phyloP scores from a whole-genome alignment of 2,113 vertebrate species.

The Bombycilla garrulus region DNA sequence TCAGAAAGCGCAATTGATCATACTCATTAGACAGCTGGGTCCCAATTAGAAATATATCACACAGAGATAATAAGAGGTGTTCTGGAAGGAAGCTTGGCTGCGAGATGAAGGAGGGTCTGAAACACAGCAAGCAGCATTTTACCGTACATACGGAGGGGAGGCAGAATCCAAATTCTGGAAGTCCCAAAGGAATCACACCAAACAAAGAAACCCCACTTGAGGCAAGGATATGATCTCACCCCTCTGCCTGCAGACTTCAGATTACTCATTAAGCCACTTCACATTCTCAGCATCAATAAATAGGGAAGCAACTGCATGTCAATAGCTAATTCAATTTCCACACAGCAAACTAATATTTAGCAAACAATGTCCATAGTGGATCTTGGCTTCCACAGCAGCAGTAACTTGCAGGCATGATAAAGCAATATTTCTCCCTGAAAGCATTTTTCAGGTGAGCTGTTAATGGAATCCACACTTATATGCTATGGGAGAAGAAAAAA shows the following conservation, averaged over 20 bases:
- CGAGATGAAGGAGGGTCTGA: not conserved
- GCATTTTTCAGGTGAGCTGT: not conserved
- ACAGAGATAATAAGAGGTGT: not conserved
- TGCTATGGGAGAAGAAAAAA: not conserved
- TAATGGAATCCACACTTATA: not conserved
- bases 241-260: conserved; percentile 2
- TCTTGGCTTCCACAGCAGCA: not conserved
- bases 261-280: conserved; percentile 38
- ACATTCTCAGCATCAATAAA: not conserved
- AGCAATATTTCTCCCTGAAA: not conserved
- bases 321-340: conserved; percentile 22
- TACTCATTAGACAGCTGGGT: not conserved
- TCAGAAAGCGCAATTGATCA: not conserved
- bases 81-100: not conserved
- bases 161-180: not conserved
- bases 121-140: not conserved
- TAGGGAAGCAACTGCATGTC: not conserved
- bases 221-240: not conserved
- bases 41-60: not conserved
- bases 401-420: not conserved
- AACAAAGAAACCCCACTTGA: conserved; percentile 36
- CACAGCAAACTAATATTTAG: not conserved
- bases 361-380: not conserved
- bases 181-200: not conserved
- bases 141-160: not conserved